These are phyloP conservation scores for Spea bombifrons DNA, from an alignment of 2,113 vertebrate species.

Conservation along the genomic window DNA sequence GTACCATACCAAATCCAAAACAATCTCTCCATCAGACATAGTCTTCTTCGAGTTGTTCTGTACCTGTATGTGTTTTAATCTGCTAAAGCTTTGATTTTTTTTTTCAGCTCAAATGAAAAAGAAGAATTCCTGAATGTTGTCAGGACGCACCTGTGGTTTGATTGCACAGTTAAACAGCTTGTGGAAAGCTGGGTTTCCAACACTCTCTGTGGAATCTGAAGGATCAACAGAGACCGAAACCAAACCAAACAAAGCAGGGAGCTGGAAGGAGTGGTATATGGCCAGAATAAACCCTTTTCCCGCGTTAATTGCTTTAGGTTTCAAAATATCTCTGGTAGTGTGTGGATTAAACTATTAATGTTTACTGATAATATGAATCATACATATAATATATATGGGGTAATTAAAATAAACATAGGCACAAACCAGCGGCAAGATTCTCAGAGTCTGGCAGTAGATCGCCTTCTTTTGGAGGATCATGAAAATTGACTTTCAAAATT, in stretches of 20 bases:
- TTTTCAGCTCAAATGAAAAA: conserved; percentile 58
- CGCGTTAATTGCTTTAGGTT: not conserved
- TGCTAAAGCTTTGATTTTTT: conserved; percentile 56
- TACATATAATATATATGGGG: no score
- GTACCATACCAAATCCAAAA: not conserved
- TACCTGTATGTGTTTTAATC: conserved; percentile 59
- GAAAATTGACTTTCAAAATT: no score
- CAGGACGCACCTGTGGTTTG: conserved; percentile 53
- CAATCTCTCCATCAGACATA: not conserved
- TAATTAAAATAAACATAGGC: no score
- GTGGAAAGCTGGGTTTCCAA: conserved; percentile 35
- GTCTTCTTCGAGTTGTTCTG: conserved; percentile 50
- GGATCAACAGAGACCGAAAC: conserved; percentile 49
- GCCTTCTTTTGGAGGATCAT: no score
- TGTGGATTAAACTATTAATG: no score
- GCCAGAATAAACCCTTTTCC: not conserved
- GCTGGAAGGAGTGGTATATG: not conserved
- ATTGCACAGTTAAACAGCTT: conserved; percentile 16
- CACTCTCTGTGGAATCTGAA: conserved; percentile 48
- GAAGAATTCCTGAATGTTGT: conserved; percentile 55
- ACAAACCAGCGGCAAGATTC: no score
- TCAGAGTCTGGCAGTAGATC: no score
- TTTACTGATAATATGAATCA: no score
- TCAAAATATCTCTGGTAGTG: not conserved
- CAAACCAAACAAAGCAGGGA: conserved; percentile 39